Conservation (phyloP, 2,888 invertebrate genomes). For the Rotaria magnacalcarata region DNA sequence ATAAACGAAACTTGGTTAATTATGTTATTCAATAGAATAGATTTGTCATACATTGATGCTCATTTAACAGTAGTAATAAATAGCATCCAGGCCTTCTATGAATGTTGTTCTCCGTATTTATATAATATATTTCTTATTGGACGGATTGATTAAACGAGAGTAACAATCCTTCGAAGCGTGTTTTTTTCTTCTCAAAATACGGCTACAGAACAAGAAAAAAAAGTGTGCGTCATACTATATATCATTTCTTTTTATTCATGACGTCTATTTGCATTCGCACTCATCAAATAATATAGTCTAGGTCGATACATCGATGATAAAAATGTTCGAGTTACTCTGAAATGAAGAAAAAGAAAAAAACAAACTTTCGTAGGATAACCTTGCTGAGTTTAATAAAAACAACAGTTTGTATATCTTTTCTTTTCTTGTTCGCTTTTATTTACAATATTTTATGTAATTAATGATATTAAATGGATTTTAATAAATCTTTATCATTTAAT, state of each 20-base stretch:
- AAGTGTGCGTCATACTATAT: background rate
- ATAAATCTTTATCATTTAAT: background rate
- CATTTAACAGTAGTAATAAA: no score
- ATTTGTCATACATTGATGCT: no score
- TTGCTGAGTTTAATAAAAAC: no score
- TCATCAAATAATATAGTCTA: background rate
- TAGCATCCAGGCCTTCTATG: no score
- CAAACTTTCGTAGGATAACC: background rate
- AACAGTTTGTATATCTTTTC: no score
- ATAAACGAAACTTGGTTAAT: no score
- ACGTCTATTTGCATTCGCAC: background rate
- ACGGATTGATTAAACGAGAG: background rate
- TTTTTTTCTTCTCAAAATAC: background rate
- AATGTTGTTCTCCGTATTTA: no score
- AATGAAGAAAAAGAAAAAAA: background rate
- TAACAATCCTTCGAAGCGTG: background rate
- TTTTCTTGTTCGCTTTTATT: background rate
- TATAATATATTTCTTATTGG: background rate
- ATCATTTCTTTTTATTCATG: background rate
- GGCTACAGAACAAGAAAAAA: background rate
- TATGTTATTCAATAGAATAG: no score
- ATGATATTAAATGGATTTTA: background rate
- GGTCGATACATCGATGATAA: background rate
- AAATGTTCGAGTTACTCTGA: background rate
- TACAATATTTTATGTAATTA: background rate